phyloP scores from a whole-genome alignment of 2,113 vertebrate species.

The Mirza zaza region DNA sequence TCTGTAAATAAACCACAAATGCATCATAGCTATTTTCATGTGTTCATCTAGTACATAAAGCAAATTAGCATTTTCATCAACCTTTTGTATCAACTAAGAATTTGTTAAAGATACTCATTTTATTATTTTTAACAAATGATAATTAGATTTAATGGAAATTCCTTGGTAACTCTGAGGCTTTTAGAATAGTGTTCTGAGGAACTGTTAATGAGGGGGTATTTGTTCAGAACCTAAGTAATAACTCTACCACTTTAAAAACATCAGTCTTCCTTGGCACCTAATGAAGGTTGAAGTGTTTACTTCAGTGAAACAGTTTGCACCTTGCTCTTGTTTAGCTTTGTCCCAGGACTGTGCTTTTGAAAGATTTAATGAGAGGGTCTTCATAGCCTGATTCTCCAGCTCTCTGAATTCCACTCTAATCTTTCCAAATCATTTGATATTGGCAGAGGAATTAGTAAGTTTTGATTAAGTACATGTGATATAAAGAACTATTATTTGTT shows the following conservation, averaged over 20 bases:
- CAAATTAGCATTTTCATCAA: background rate
- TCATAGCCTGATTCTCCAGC: background rate
- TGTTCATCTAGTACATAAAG: background rate
- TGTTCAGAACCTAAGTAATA: background rate
- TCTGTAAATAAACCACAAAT: background rate
- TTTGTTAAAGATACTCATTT: background rate
- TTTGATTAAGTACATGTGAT: background rate
- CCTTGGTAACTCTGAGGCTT: background rate
- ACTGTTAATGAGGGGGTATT: background rate
- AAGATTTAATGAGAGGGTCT: background rate
- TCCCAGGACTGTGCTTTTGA: background rate
- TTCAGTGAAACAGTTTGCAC: background rate
- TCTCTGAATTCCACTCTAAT: background rate
- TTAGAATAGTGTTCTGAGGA: background rate
- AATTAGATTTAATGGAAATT: background rate
- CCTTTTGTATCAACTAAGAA: background rate
- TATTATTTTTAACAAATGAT: background rate
- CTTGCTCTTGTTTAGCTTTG: background rate
- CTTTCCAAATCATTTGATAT: constrained; percentile 6
- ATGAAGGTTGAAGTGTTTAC: background rate
- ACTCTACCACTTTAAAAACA: background rate
- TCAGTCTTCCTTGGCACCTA: background rate
- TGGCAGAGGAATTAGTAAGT: background rate
- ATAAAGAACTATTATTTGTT: background rate
- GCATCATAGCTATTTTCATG: background rate